These are phyloP conservation scores for Australoheros scitulus DNA, from an alignment of 2,113 vertebrate genomes.

Conservation along the genomic window DNA sequence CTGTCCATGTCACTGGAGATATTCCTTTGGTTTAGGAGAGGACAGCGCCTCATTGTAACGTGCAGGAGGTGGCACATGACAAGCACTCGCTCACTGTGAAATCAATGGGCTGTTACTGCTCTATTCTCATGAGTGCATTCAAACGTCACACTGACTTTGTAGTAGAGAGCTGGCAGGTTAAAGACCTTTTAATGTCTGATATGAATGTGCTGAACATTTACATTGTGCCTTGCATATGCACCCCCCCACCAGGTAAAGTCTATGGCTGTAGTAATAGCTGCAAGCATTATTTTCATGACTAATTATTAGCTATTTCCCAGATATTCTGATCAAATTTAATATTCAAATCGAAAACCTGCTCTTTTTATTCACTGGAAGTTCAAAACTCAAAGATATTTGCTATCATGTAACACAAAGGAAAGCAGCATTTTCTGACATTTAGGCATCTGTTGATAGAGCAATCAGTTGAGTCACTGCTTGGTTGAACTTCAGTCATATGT, in stretches of 20 bases:
- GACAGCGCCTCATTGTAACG: background rate
- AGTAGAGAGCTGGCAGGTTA: background rate
- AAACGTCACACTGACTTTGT: background rate
- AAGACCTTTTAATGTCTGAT: background rate
- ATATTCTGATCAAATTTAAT: background rate
- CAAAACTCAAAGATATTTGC: constrained; percentile 3
- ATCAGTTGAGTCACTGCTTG: background rate
- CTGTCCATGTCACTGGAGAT: background rate
- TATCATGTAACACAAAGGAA: background rate
- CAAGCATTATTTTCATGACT: background rate
- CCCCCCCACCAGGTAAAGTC: too few species aligned
- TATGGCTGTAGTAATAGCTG: background rate
- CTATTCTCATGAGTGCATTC: background rate
- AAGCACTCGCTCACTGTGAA: background rate
- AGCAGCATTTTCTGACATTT: constrained; percentile 2
- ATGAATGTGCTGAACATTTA: too few species aligned
- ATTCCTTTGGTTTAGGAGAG: background rate
- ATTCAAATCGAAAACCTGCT: background rate
- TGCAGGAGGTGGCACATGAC: background rate
- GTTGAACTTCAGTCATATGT: background rate
- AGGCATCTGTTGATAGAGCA: background rate
- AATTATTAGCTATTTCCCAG: background rate
- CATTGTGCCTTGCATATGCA: too few species aligned
- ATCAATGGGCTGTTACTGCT: constrained; percentile 4
- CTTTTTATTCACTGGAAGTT: background rate